Conservation (phyloP, 1,140 invertebrate species). For the Magallana angulata region DNA sequence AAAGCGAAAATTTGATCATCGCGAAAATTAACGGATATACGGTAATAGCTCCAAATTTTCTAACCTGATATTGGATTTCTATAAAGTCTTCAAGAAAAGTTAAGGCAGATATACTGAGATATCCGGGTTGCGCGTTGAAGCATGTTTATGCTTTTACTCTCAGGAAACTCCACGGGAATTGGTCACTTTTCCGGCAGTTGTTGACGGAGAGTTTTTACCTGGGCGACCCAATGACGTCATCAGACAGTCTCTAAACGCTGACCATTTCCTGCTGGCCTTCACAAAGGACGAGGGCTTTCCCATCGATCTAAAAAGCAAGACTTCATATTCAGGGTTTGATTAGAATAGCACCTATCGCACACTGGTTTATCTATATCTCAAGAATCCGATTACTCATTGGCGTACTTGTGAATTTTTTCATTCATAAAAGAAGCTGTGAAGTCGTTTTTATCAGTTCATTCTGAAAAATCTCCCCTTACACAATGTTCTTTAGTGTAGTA, state of each 20-base stretch:
- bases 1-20: too few relatives aligned
- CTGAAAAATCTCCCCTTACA: neutral
- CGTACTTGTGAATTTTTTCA: too few relatives aligned
- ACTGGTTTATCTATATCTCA: too few relatives aligned
- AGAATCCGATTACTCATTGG: too few relatives aligned
- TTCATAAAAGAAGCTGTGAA: neutral
- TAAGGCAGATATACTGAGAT: too few relatives aligned
- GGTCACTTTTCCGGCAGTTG: constrained; percentile 62
- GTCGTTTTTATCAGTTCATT: neutral
- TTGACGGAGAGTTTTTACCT: constrained; percentile 59
- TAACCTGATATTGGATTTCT: too few relatives aligned
- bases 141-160: neutral
- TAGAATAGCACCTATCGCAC: too few relatives aligned
- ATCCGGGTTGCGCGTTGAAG: neutral
- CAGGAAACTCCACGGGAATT: constrained; percentile 54
- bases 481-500: neutral
- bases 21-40: too few relatives aligned
- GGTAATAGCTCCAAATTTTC: too few relatives aligned
- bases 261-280: constrained; percentile 63
- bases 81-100: too few relatives aligned
- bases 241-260: constrained; percentile 55
- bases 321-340: too few relatives aligned
- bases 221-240: constrained; percentile 48
- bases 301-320: constrained; percentile 49
- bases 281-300: constrained; percentile 66